phyloP scores from a whole-genome alignment of 2,113 vertebrate species.

The Dasyornis broadbenti region DNA sequence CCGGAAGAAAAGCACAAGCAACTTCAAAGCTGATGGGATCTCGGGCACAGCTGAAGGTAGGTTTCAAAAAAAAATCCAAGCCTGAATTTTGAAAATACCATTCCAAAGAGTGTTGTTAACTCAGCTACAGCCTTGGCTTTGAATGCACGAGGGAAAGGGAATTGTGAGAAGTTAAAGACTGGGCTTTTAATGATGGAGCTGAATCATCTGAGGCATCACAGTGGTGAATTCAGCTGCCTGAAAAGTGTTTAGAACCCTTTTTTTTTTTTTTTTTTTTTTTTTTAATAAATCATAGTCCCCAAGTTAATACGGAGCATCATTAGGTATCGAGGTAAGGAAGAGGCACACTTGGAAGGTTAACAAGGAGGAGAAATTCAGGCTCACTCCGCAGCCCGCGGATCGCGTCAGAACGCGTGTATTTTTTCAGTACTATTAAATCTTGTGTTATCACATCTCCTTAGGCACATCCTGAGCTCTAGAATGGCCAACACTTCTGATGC shows the following conservation, averaged over 20 bases:
- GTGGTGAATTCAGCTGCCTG: neutral
- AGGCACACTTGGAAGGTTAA: neutral
- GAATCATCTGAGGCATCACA: neutral
- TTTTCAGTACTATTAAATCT: neutral
- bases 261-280: neutral
- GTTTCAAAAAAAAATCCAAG: neutral
- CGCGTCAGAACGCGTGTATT: neutral
- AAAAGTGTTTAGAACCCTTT: neutral
- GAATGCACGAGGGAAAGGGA: neutral
- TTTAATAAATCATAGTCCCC: neutral
- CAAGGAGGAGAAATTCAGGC: neutral
- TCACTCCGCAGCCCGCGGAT: neutral
- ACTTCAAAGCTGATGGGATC: constrained; percentile 93
- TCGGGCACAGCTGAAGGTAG: constrained; percentile 92
- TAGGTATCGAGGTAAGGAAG: neutral
- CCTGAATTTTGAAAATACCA: neutral
- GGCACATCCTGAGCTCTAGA: constrained; percentile 24
- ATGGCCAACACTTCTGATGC: neutral
- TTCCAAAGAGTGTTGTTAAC: neutral
- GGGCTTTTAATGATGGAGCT: neutral
- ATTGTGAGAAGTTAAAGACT: neutral
- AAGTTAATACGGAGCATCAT: neutral
- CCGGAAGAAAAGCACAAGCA: constrained; percentile 98
- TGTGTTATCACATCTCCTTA: neutral
- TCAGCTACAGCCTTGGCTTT: neutral